Conservation (phyloP, 1,140 invertebrate genomes). For the Brachionus asplanchnoidis region DNA sequence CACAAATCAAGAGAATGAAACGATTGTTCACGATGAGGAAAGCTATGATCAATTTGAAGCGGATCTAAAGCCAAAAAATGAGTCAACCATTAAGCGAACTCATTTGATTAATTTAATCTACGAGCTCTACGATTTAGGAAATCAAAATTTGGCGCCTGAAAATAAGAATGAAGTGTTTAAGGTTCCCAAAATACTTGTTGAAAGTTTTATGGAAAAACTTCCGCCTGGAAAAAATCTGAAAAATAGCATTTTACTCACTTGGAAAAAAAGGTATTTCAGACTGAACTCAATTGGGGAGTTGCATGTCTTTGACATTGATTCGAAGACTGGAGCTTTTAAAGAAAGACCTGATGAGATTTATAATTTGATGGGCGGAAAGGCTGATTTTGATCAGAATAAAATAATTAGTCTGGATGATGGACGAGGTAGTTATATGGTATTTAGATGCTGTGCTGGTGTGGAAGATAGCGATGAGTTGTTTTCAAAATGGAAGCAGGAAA, state of each 20-base stretch:
- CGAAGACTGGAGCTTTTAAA: neutral
- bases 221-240: slow-evolving; percentile 26
- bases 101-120: slow-evolving; percentile 33
- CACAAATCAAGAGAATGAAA: slow-evolving; percentile 23
- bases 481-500: neutral
- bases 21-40: neutral
- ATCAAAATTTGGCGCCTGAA: neutral
- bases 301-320: neutral
- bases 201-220: slow-evolving; percentile 19
- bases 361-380: slow-evolving; percentile 33
- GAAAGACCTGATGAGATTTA: slow-evolving; percentile 17
- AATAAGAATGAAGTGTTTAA: neutral
- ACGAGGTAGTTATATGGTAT: neutral
- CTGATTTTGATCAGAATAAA: neutral
- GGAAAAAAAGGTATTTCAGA: slow-evolving; percentile 9
- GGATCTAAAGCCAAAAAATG: neutral
- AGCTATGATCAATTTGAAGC: slow-evolving; percentile 8
- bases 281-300: slow-evolving; percentile 27
- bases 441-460: neutral
- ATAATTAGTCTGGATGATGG: slow-evolving; percentile 14
- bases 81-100: neutral
- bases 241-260: neutral
- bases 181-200: neutral
- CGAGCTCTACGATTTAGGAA: neutral
- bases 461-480: neutral